Evolutionary conservation across 2,113 vertebrate genomes (phyloP).

Genomic region (Bucco capensis): DNA sequence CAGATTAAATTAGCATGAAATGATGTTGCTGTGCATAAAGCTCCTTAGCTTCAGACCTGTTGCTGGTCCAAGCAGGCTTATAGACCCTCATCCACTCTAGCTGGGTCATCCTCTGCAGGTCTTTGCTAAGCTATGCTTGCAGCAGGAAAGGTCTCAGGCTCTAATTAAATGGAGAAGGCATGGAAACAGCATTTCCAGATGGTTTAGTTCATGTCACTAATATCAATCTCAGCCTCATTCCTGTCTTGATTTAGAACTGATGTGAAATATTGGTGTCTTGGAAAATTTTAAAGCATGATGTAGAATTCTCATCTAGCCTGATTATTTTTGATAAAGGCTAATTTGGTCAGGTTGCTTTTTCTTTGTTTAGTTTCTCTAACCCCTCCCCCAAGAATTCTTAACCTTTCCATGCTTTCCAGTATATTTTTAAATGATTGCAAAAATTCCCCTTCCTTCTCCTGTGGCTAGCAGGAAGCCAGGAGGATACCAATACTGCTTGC

Average conservation of each 20-base stretch:
- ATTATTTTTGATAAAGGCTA: neutral
- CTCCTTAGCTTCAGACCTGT: neutral
- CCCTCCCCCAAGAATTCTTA: neutral
- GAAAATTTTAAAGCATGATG: neutral
- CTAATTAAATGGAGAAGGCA: neutral
- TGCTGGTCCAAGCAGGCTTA: neutral
- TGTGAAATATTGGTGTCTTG: neutral
- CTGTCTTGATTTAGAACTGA: neutral
- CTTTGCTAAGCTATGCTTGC: neutral
- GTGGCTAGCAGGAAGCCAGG: slow-evolving; percentile 57
- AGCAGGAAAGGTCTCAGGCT: neutral
- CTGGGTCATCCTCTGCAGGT: neutral
- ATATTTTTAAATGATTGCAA: slow-evolving; percentile 60
- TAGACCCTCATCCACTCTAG: neutral
- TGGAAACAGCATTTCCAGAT: slow-evolving; percentile 4
- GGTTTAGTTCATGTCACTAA: neutral
- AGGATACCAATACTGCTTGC: slow-evolving; percentile 64
- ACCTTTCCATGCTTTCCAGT: slow-evolving; percentile 41
- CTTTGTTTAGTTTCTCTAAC: neutral
- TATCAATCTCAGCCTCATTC: neutral
- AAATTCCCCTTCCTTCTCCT: slow-evolving; percentile 56
- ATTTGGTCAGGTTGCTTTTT: neutral
- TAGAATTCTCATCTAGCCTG: neutral
- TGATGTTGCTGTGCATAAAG: neutral
- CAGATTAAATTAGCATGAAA: neutral